Evolutionary conservation across 2,113 vertebrate species (phyloP), one percentile per base, ranked within the genome.

Genomic region (Cacatua alba): DNA sequence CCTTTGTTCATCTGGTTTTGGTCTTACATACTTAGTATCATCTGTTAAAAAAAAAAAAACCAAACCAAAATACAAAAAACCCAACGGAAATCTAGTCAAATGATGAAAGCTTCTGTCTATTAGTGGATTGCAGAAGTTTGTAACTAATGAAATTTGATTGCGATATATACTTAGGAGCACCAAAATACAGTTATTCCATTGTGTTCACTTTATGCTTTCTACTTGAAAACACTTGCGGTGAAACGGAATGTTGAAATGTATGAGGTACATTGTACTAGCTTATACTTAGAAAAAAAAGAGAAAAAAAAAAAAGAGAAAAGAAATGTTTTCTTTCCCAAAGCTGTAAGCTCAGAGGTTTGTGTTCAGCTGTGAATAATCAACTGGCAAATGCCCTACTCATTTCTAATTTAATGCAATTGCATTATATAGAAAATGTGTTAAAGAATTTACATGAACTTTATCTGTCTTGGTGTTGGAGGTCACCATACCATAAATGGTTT

Each of bases 311-410:
- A 29, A 29, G 28, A 25, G 17, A 21, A 21, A n/a, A 9, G 10
- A 19, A 21, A 39, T 11, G n/a, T 10, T 2, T 55, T 81, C 17
- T 63, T 91, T 87, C 57, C 19, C 44, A 80, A 37, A 67, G 14
- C 44, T 70, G 7, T 88, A 74, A 82, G 25, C 28, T 29, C 49
- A 67, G 68, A 80, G 9, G 4, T 77, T 88, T 90, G 8, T 94
- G n/a, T 94, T 82, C 64, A 93, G 26, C 75, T 93, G 65, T 75
- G 60, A 83, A 67, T 83, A 90, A 88, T 92, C 68, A 81, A 41
- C 37, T 33, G 19, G 17, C 31, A 89, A 94, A 60, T 14, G 44
- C 29, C 81, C n/a, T 64, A 31, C 33, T 46, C 1, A 7, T 53
- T 88, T 77, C 68, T 94, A 71, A 68, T 59, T 94, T 80, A 79